Conservation (phyloP, 1,140 invertebrate species). For the Neomicropteryx cornuta region DNA sequence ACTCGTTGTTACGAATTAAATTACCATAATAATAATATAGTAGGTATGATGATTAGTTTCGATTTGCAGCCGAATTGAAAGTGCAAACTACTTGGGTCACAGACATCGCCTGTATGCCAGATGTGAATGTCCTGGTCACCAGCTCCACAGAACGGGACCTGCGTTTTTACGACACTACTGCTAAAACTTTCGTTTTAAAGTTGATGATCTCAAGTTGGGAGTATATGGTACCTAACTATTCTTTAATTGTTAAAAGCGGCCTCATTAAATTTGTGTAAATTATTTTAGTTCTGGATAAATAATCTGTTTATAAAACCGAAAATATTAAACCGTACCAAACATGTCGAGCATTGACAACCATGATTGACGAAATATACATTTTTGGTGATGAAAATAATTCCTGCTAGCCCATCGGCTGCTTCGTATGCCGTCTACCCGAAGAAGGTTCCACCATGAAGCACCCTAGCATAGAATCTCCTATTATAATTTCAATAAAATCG, state of each 20-base stretch:
- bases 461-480: too few relatives aligned
- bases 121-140: conserved; percentile 55
- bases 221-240: conserved; percentile 24
- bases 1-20: background rate
- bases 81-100: conserved; percentile 50
- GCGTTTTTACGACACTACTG: conserved; percentile 60
- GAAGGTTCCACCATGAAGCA: too few relatives aligned
- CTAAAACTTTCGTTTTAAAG: conserved; percentile 53
- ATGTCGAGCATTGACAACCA: too few relatives aligned
- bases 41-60: background rate
- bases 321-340: too few relatives aligned
- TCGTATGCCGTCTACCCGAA: too few relatives aligned
- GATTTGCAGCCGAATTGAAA: conserved; percentile 34
- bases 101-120: conserved; percentile 52
- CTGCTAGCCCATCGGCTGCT: too few relatives aligned
- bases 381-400: too few relatives aligned
- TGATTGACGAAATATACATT: too few relatives aligned
- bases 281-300: too few relatives aligned
- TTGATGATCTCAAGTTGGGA: conserved; percentile 46
- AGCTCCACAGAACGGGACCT: conserved; percentile 56
- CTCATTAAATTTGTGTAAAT: too few relatives aligned
- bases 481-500: too few relatives aligned
- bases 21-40: background rate
- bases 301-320: too few relatives aligned
- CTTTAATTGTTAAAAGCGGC: conserved; percentile 13